Evolutionary conservation across 2,888 invertebrate species (phyloP).

Genomic region (Clunio marinus): DNA sequence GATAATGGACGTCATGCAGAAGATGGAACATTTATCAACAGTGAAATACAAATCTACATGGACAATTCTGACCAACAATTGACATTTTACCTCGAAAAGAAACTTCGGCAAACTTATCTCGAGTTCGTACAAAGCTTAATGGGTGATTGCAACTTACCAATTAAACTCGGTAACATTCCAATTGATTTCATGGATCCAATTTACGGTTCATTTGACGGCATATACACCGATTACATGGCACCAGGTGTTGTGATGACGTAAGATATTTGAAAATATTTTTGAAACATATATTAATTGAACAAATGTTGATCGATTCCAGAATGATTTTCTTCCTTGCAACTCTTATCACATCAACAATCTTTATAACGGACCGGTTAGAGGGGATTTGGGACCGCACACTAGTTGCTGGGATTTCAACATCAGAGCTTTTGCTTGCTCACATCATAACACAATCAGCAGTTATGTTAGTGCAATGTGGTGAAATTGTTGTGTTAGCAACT

Average conservation of each 20-base stretch:
- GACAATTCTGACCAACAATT: conserved; percentile 84
- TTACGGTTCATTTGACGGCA: conserved; percentile 63
- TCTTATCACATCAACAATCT: conserved; percentile 74
- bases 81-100: conserved; percentile 65
- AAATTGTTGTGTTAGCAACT: conserved; percentile 52
- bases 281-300: background rate
- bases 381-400: conserved; percentile 84
- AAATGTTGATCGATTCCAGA: conserved; percentile 57
- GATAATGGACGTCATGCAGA: conserved; percentile 58
- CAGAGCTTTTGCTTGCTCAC: conserved; percentile 78
- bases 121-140: conserved; percentile 62
- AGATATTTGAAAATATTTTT: conserved; percentile 47
- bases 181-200: conserved; percentile 66
- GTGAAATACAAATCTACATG: conserved; percentile 65
- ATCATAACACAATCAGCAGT: conserved; percentile 68
- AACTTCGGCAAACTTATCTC: conserved; percentile 64
- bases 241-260: conserved; percentile 80
- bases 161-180: conserved; percentile 58
- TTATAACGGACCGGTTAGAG: conserved; percentile 74
- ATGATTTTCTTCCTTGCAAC: conserved; percentile 82
- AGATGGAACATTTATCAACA: conserved; percentile 55
- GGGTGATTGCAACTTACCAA: conserved; percentile 59
- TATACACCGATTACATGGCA: conserved; percentile 75
- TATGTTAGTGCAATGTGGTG: conserved; percentile 64
- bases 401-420: conserved; percentile 72